Conservation (phyloP, 2,888 invertebrate genomes). For the Drosophila silvestris region DNA sequence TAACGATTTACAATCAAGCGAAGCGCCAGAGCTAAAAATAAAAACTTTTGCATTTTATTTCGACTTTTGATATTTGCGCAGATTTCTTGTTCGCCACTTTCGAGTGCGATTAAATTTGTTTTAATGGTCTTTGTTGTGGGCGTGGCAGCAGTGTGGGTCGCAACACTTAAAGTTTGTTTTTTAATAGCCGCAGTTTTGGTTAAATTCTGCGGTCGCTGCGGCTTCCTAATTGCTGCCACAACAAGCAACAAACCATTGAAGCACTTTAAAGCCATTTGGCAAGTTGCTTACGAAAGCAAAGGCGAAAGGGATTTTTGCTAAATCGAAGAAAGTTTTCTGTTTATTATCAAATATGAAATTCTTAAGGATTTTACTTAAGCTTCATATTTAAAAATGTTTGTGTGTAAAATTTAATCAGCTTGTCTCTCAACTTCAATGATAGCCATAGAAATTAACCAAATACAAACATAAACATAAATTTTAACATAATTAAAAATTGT, state of each 20-base stretch:
- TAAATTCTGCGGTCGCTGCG: conserved; percentile 42
- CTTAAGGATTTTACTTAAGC: too few species aligned
- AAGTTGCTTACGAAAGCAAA: not conserved
- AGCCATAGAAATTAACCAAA: not conserved
- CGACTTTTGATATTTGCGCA: conserved; percentile 74
- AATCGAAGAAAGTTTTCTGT: not conserved
- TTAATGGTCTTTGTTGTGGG: conserved; percentile 83
- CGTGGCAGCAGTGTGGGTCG: conserved; percentile 13
- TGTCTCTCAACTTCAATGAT: not conserved
- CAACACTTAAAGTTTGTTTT: conserved; percentile 69
- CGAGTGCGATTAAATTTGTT: conserved; percentile 85
- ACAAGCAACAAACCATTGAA: conserved; percentile 31
- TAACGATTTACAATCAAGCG: conserved; percentile 83
- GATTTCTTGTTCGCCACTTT: conserved; percentile 74
- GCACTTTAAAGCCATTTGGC: conserved; percentile 26
- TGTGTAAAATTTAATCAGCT: not conserved
- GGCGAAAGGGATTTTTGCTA: not conserved
- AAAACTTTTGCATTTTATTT: conserved; percentile 80
- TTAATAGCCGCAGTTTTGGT: conserved; percentile 67
- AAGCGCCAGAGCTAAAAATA: conserved; percentile 72
- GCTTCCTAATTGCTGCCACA: conserved; percentile 50
- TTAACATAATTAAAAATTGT: not conserved
- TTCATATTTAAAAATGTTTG: not conserved
- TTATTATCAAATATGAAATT: not conserved
- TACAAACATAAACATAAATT: not conserved